Base-by-base conservation (phyloP, 2,888 invertebrate genomes). In the Mechanitis mazaeus region DNA sequence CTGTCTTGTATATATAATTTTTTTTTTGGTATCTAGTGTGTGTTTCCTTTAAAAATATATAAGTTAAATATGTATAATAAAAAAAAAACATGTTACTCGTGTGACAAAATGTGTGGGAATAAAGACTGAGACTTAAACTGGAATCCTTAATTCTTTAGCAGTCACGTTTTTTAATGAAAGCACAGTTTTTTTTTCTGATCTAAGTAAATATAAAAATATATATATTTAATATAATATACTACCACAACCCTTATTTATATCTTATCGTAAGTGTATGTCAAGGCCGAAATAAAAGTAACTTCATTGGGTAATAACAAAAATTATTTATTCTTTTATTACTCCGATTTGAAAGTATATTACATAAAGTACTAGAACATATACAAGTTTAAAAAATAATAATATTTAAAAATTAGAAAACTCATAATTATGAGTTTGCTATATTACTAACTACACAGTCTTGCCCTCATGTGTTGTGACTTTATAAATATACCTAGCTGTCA, bases 261-360 rank as follows among this genome's bases (percentile, higher is more conserved):
- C 60, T 55, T 50, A 47, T 55, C 60, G 50, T 53, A 47, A 46
- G 60, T 56, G 58, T 56, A 53, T 62, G 66, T 64, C 66, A 66
- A 64, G 66, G 64, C 47, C 55, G 50, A 33, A 56, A 58, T 61
- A 59, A 61, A 56, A 63, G 47, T 54, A 55, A 61, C 58, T 59
- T 45, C 54, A 58, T 11, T 63, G 61, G 42, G 59, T 59, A 55
- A 38, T 58, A 58, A 54, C 46, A 35, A 54, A 55, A 28, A 50
- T 12, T 54, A 55, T 58, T 33, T 55, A 54, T 54, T 46, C 45
- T 56, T 31, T 31, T 45, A 46, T 62, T 46, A 54, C 64, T 56
- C 33, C 38, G 45, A 58, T 58, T 58, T 46, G 47, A 53, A 50
- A 31, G 11, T 31, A 9, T 31, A 28, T 50, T 50, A 28, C 9